Conservation (phyloP, 2,113 vertebrate species). For the Hyaena hyaena region DNA sequence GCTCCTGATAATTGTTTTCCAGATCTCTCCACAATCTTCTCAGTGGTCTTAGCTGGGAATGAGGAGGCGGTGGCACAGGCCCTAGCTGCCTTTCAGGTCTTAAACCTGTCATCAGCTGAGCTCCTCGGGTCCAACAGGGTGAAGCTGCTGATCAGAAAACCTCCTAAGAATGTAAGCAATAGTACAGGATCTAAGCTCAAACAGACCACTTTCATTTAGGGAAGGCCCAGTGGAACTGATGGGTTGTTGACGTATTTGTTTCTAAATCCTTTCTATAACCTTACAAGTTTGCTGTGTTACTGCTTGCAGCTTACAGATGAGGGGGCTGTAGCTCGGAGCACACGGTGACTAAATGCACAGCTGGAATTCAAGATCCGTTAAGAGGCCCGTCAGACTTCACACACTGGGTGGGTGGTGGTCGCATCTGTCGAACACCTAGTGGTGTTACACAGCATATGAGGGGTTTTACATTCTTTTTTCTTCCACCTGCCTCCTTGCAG, state of each 20-base stretch:
- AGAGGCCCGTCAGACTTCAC: background rate
- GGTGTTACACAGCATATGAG: background rate
- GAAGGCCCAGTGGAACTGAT: background rate
- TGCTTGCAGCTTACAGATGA: background rate
- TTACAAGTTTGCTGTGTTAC: background rate
- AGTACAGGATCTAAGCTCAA: background rate
- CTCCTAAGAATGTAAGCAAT: background rate
- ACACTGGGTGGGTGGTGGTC: background rate
- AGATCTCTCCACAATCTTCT: background rate
- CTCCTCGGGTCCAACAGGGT: slow-evolving; percentile 56
- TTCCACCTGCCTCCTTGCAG: background rate
- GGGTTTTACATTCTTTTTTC: background rate
- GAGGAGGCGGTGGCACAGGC: slow-evolving; percentile 77
- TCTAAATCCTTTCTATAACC: background rate
- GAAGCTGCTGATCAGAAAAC: slow-evolving; percentile 25
- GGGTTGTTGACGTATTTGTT: background rate
- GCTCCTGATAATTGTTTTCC: slow-evolving; percentile 50
- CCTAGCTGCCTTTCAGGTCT: slow-evolving; percentile 86
- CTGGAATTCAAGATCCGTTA: background rate
- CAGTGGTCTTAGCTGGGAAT: slow-evolving; percentile 81
- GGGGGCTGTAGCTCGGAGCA: background rate
- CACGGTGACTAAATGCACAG: background rate
- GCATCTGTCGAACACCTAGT: background rate
- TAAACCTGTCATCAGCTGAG: slow-evolving; percentile 85
- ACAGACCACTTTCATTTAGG: background rate